phyloP scores from a whole-genome alignment of 2,888 invertebrate species.

The Leptura quadrifasciata region DNA sequence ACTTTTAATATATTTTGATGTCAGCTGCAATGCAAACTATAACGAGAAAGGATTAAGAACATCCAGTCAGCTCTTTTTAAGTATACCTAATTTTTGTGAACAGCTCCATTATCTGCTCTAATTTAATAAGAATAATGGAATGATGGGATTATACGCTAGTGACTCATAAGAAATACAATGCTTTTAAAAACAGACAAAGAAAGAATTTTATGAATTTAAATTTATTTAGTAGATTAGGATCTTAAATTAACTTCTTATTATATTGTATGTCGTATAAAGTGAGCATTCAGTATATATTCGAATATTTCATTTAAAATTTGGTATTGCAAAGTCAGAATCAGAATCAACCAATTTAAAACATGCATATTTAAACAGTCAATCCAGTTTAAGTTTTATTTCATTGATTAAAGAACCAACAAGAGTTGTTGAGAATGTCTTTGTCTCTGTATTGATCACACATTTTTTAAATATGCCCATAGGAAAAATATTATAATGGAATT shows the following conservation, averaged over 20 bases:
- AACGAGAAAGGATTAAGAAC: slow-evolving; percentile 28
- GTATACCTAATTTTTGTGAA: neutral
- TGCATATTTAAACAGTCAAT: no score
- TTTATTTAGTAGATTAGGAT: neutral
- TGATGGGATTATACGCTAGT: neutral
- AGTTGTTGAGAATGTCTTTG: no score
- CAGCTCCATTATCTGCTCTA: neutral
- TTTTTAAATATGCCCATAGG: no score
- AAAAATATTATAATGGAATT: no score
- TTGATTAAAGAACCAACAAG: no score
- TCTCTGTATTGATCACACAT: no score
- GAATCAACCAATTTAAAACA: no score
- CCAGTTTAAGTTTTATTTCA: no score
- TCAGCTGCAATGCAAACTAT: slow-evolving; percentile 19
- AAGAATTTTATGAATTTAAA: neutral
- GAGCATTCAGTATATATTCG: no score
- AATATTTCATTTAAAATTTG: no score
- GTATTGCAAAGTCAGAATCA: no score
- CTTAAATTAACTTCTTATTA: neutral
- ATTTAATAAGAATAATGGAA: neutral
- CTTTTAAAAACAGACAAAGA: neutral
- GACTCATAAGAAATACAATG: neutral
- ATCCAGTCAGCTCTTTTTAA: slow-evolving; percentile 18
- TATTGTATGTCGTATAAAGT: no score
- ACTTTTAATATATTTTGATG: slow-evolving; percentile 39